phyloP scores from a whole-genome alignment of 2,888 invertebrate species.

The Rhamnusium bicolor region DNA sequence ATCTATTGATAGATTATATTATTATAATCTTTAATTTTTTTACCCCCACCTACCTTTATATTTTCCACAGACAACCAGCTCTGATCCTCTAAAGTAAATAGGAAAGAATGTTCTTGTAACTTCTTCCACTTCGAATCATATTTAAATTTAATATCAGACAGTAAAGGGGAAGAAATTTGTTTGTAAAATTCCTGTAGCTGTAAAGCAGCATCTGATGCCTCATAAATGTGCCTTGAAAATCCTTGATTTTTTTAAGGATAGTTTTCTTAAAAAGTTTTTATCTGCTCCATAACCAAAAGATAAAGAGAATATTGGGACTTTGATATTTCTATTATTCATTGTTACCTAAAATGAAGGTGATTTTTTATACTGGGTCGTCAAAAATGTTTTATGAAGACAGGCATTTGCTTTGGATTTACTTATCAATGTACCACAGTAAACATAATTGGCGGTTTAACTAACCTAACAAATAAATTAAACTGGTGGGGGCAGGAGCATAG shows the following conservation, averaged over 20 bases:
- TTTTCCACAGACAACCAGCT: constrained; percentile 76
- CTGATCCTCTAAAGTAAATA: constrained; percentile 76
- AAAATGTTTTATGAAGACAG: no score
- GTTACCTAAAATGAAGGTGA: constrained; percentile 4
- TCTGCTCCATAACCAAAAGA: constrained; percentile 81
- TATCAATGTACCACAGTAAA: no score
- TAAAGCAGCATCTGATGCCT: constrained; percentile 77
- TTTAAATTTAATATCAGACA: constrained; percentile 77
- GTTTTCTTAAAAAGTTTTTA: constrained; percentile 76
- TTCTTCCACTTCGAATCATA: constrained; percentile 73
- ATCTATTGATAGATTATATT: no score
- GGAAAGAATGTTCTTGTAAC: constrained; percentile 75
- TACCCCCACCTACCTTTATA: constrained; percentile 31
- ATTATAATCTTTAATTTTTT: no score
- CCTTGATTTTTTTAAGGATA: constrained; percentile 78
- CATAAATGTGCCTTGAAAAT: constrained; percentile 80
- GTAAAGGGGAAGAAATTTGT: constrained; percentile 78
- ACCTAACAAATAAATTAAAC: no score
- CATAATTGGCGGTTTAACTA: no score
- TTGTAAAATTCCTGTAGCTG: constrained; percentile 79
- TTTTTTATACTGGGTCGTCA: not conserved
- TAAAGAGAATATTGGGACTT: constrained; percentile 74
- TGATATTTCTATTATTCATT: constrained; percentile 41
- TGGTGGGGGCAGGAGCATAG: no score
- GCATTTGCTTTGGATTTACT: no score